These are phyloP conservation scores for Verasper variegatus DNA, from an alignment of 2,113 vertebrate species.

Conservation along the genomic window DNA sequence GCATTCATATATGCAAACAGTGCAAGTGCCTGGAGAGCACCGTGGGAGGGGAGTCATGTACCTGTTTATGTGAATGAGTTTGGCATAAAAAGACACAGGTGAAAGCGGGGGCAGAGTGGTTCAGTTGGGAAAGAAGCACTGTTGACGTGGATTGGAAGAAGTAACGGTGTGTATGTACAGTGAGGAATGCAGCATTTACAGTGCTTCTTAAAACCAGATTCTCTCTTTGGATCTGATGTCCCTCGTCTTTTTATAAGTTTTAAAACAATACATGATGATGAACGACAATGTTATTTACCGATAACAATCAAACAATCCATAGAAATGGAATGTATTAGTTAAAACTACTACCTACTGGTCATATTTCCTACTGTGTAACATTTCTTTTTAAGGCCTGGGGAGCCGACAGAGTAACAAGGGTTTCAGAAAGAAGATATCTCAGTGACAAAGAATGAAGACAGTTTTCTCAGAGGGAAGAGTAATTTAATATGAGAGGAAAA, in stretches of 20 bases:
- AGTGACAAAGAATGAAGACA: neutral
- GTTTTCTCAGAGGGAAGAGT: slow-evolving; percentile 9
- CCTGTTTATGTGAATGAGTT: slow-evolving; percentile 49
- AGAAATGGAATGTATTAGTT: neutral
- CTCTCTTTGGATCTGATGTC: too few relatives aligned
- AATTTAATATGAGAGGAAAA: slow-evolving; percentile 14
- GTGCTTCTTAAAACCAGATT: neutral
- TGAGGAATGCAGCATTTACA: neutral
- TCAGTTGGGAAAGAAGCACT: slow-evolving; percentile 12
- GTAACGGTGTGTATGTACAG: slow-evolving; percentile 1
- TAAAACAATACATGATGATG: neutral
- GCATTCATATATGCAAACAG: slow-evolving; percentile 14
- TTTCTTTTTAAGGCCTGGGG: neutral
- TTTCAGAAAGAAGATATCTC: neutral
- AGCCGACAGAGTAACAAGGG: neutral
- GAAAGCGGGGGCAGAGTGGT: slow-evolving; percentile 29
- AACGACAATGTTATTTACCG: neutral
- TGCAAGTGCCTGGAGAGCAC: slow-evolving; percentile 34
- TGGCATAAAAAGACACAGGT: slow-evolving; percentile 30
- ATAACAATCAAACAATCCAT: too few relatives aligned
- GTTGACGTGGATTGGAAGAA: slow-evolving; percentile 5
- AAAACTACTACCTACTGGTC: neutral
- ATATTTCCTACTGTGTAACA: neutral
- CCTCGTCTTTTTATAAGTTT: too few relatives aligned
- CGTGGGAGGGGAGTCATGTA: slow-evolving; percentile 45